Evolutionary conservation across 2,888 invertebrate genomes (phyloP).

Genomic region (Heliconius sara): DNA sequence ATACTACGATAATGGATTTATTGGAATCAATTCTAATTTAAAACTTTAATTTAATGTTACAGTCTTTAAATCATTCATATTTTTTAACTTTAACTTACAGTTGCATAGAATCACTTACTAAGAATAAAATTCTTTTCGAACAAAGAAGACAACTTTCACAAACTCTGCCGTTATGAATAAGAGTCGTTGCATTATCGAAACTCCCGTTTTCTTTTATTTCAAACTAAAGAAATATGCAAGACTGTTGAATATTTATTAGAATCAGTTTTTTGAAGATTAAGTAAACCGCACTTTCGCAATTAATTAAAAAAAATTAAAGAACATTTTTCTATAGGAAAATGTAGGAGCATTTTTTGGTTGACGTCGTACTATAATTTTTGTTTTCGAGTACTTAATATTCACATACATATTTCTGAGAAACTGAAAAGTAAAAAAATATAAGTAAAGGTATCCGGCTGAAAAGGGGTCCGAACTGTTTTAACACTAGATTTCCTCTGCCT

Average conservation of each 20-base stretch:
- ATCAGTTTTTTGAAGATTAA: slow-evolving; percentile 25
- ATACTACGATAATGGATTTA: neutral
- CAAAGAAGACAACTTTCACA: slow-evolving; percentile 46
- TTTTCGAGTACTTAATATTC: neutral
- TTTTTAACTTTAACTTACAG: slow-evolving; percentile 36
- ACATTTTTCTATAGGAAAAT: neutral
- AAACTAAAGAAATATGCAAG: slow-evolving; percentile 35
- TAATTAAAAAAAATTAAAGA: slow-evolving; percentile 1
- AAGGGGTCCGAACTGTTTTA: too few relatives aligned
- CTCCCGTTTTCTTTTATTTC: slow-evolving; percentile 39
- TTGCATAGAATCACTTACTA: slow-evolving; percentile 45
- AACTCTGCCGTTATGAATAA: slow-evolving; percentile 48
- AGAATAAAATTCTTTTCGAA: slow-evolving; percentile 44
- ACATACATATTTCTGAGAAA: too few relatives aligned
- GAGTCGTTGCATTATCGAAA: slow-evolving; percentile 46
- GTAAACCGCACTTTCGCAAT: slow-evolving; percentile 4
- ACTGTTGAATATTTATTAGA: slow-evolving; percentile 41
- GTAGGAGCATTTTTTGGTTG: neutral
- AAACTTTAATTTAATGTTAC: neutral
- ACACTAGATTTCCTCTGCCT: too few relatives aligned
- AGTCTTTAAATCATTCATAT: slow-evolving; percentile 25
- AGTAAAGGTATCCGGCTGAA: too few relatives aligned
- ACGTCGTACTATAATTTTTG: neutral
- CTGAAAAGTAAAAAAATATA: too few relatives aligned
- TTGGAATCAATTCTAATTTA: neutral